Evolutionary conservation across 2,888 invertebrate genomes (phyloP).

Genomic region (Leptinotarsa tumamoca): DNA sequence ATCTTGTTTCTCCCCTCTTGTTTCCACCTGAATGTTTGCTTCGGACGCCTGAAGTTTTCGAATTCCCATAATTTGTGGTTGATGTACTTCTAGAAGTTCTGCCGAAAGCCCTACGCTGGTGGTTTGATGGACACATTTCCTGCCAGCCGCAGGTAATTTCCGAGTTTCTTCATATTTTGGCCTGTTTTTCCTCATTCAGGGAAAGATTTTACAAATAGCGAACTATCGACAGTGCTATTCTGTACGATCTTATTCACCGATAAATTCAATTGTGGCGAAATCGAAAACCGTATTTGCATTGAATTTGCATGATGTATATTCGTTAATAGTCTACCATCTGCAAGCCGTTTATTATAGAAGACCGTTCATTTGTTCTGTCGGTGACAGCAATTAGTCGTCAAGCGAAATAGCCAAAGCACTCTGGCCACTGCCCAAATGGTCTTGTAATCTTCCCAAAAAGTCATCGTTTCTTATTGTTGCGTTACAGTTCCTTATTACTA

Average conservation of each 20-base stretch:
- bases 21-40: neutral
- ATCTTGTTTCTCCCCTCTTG: neutral
- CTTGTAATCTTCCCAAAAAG: neutral
- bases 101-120: neutral
- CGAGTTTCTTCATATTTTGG: neutral
- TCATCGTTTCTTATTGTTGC: neutral
- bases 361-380: neutral
- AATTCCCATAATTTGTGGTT: neutral
- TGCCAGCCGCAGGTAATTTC: neutral
- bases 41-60: neutral
- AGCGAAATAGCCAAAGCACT: neutral
- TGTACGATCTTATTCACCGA: too few relatives aligned
- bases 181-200: neutral
- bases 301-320: neutral
- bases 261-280: neutral
- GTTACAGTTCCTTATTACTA: neutral
- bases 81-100: neutral
- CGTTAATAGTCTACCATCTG: neutral
- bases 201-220: neutral
- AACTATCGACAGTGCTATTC: too few relatives aligned
- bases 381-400: neutral
- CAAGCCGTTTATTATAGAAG: neutral
- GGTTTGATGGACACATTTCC: neutral
- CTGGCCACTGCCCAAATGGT: neutral
- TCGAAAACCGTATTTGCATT: neutral